Evolutionary conservation across 2,888 invertebrate species (phyloP), one percentile per base, ranked within the genome.

Genomic region (Megaustenia siamemsis): DNA sequence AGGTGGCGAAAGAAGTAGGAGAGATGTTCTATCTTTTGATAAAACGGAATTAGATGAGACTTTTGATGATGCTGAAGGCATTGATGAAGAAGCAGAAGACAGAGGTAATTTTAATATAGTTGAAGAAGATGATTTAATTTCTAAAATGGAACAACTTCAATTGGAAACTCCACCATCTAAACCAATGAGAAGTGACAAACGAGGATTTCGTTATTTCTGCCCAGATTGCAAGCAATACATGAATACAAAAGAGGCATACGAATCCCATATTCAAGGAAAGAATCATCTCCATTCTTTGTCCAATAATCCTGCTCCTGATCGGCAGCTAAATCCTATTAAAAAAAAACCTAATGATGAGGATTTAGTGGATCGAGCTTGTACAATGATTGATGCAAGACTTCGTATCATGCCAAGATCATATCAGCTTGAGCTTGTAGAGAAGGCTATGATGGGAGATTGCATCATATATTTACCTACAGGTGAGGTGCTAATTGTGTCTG

Each of bases 401-500:
- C 5, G 49, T 0, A 88, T 87, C 8, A 60, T 8, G 5, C 92
- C 92, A 1, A 88, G 93, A 32, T 81, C 73, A 32, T 93, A 93
- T 83, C 93, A 93, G 83, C 69, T 88, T 82, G 92, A 93, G 69
- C 89, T 92, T 49, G 90, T 89, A 77, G 40, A 68, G 35, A 92
- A 91, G 82, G 89, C 91, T 0, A 88, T 92, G 89, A 86, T 78
- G 21, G 80, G 75, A 28, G 92, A 93, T 83, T 88, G 87, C 24
- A 88, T 93, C 32, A 88, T 90, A 78, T 92, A 92, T 80, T 88
- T 93, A 35, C 93, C 93, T 45, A 93, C 93, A 88, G 92, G 92
- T 92, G 80, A 85, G 77, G 28, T 32, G 15, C 3, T 60, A n/a
- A n/a, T n/a, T n/a, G n/a, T n/a, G n/a, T n/a, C n/a, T n/a, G n/a